Percentiles rank a stretch among this genome's conserved stretches.
These are phyloP conservation scores for Fragum fragum DNA, from an alignment of 2,888 invertebrate species.

Conservation along the genomic window DNA sequence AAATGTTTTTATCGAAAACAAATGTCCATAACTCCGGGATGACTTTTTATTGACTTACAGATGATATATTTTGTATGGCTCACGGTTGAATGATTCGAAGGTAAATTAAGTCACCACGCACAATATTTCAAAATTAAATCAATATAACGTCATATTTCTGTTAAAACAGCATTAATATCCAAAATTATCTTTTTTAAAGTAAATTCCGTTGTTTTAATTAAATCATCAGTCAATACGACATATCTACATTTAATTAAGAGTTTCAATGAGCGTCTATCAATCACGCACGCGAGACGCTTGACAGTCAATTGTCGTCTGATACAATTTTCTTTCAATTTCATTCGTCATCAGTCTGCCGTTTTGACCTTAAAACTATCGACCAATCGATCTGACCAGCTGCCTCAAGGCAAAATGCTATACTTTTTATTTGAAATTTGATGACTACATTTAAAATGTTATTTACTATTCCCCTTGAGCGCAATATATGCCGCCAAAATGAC, in stretches of 20 bases:
- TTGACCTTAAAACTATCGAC: conserved; percentile 27
- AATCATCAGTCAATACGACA: conserved; percentile 23
- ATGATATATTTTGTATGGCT: background rate
- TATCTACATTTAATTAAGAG: conserved; percentile 15
- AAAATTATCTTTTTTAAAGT: background rate
- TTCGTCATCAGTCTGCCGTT: background rate
- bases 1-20: background rate
- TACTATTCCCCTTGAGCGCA: background rate
- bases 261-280: conserved; percentile 20
- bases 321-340: conserved; percentile 21
- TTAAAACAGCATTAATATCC: background rate
- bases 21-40: background rate
- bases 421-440: conserved; percentile 13
- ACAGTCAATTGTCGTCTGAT: conserved; percentile 13
- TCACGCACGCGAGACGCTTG: conserved; percentile 17
- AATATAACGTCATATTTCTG: background rate
- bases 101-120: background rate
- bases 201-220: conserved; percentile 10
- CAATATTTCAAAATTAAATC: conserved; percentile 4
- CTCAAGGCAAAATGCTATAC: conserved; percentile 13
- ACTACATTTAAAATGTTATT: conserved; percentile 6
- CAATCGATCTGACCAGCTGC: conserved; percentile 9
- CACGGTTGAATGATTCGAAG: background rate
- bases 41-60: background rate
- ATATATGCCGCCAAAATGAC: background rate